Conservation (phyloP, 2,113 vertebrate genomes). For the Odontesthes bonariensis region DNA sequence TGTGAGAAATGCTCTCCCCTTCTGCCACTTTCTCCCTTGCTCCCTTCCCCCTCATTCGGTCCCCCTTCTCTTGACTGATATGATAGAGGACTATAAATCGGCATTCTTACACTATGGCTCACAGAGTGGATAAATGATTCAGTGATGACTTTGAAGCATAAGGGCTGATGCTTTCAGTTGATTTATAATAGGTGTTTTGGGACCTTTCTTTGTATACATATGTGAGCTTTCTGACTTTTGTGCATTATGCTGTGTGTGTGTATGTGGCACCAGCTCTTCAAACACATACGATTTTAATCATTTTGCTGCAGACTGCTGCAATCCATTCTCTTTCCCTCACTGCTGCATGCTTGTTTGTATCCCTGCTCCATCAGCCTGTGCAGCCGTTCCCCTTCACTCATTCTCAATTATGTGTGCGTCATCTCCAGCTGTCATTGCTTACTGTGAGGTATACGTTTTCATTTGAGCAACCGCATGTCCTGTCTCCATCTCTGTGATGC, state of each 20-base stretch:
- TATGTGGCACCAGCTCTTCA: slow-evolving; percentile 13
- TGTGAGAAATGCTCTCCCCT: slow-evolving; percentile 10
- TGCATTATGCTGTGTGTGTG: not conserved
- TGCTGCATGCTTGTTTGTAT: slow-evolving; percentile 5
- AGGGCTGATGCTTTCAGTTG: slow-evolving; percentile 55
- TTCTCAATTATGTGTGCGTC: slow-evolving; percentile 37
- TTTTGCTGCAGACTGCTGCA: slow-evolving; percentile 39
- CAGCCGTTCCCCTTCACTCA: slow-evolving; percentile 30
- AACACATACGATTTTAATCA: slow-evolving; percentile 50
- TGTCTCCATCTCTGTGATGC: not conserved
- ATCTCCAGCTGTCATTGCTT: slow-evolving; percentile 23
- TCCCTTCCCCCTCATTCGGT: not conserved
- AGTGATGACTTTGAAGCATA: slow-evolving; percentile 79
- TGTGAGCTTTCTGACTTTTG: slow-evolving; percentile 6
- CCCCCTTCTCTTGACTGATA: slow-evolving; percentile 27
- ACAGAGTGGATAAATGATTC: slow-evolving; percentile 71
- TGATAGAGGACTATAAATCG: slow-evolving; percentile 62
- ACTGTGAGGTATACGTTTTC: slow-evolving; percentile 29
- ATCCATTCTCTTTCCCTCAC: slow-evolving; percentile 41
- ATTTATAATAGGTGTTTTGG: slow-evolving; percentile 60
- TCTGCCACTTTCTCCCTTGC: not conserved
- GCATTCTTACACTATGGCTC: slow-evolving; percentile 61
- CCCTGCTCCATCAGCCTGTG: slow-evolving; percentile 31
- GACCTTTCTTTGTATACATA: slow-evolving; percentile 3
- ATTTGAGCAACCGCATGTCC: not conserved